Evolutionary conservation across 2,888 invertebrate genomes (phyloP).

Genomic region (Eupithecia dodoneata): DNA sequence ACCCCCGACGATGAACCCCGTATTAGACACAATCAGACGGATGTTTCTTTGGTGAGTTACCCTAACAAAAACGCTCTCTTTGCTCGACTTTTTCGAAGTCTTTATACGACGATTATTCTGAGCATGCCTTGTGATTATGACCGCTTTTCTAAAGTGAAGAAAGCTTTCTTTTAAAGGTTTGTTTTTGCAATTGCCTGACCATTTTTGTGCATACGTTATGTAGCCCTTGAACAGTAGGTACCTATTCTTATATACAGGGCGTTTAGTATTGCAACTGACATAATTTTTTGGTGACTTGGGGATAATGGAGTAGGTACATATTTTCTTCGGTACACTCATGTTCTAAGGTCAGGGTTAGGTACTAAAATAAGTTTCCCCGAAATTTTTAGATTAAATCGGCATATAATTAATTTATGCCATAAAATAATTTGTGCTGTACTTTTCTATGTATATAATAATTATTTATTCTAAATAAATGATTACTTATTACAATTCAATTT

Average conservation of each 20-base stretch:
- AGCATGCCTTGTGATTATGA: background rate
- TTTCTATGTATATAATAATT: too few species aligned
- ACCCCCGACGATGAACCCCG: conserved; percentile 82
- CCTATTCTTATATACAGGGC: background rate
- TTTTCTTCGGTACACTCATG: too few species aligned
- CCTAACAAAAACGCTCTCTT: conserved; percentile 28
- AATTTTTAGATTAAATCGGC: too few species aligned
- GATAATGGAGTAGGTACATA: too few species aligned
- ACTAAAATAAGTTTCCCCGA: too few species aligned
- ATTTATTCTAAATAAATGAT: too few species aligned
- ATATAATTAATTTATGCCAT: too few species aligned
- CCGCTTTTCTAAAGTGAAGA: background rate
- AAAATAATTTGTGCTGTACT: too few species aligned
- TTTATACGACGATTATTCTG: background rate
- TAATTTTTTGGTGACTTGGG: too few species aligned
- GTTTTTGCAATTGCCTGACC: background rate
- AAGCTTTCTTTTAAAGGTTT: background rate
- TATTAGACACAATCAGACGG: conserved; percentile 79
- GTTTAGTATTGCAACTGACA: too few species aligned
- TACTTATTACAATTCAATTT: too few species aligned
- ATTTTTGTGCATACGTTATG: background rate
- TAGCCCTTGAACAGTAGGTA: background rate
- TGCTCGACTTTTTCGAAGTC: background rate
- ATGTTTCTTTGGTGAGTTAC: conserved; percentile 80
- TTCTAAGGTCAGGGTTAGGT: too few species aligned